phyloP scores from a whole-genome alignment of 2,888 invertebrate genomes.

The Morpho helenor region DNA sequence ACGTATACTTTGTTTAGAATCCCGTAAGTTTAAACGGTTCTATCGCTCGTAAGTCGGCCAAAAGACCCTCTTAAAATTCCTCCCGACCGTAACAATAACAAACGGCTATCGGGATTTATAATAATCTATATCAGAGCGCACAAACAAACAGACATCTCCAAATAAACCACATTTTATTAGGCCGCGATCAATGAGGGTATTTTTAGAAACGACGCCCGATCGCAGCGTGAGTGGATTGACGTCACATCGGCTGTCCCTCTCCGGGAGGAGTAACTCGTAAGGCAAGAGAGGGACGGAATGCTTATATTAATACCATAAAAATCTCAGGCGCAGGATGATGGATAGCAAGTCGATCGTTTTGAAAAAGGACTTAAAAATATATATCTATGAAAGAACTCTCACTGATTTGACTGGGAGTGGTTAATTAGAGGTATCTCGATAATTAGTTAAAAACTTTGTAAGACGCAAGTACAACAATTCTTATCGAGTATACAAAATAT shows the following conservation, averaged over 20 bases:
- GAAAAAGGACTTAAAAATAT: too few relatives aligned
- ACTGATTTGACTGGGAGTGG: too few relatives aligned
- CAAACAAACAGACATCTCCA: slow-evolving; percentile 3
- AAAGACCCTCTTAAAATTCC: slow-evolving; percentile 5
- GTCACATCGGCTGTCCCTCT: neutral
- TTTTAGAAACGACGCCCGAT: neutral
- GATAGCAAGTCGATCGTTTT: too few relatives aligned
- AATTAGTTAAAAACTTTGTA: too few relatives aligned
- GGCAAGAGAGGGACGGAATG: too few relatives aligned
- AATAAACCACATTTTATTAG: slow-evolving; percentile 3
- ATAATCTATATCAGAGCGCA: neutral
- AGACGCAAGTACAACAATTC: too few relatives aligned
- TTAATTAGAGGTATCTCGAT: too few relatives aligned
- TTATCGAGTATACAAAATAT: too few relatives aligned
- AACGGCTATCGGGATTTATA: slow-evolving; percentile 4
- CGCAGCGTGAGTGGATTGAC: neutral
- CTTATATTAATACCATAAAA: too few relatives aligned
- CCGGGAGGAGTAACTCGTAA: neutral
- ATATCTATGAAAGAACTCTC: too few relatives aligned
- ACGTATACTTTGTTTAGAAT: too few relatives aligned
- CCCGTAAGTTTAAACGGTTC: neutral
- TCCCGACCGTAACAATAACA: neutral
- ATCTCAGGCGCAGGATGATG: too few relatives aligned
- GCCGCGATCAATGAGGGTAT: neutral
- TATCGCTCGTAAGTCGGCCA: neutral